Base-by-base conservation (phyloP, 2,888 invertebrate genomes). In the Merodon equestris region DNA sequence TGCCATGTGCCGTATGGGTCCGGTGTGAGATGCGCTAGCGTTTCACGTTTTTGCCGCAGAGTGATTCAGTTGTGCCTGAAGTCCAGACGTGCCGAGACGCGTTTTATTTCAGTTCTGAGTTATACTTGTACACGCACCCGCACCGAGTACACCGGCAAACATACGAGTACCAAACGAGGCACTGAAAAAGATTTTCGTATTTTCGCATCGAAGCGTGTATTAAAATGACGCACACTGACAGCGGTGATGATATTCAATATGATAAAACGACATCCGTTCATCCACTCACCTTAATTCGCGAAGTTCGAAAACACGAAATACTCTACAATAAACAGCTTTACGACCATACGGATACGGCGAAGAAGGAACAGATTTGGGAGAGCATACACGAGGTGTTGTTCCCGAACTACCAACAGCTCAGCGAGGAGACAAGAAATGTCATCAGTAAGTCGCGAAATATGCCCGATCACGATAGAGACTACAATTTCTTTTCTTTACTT, bases 291-390 rank as follows among this genome's bases (percentile, higher is more conserved):
- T 54, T 83, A 14, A 82, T 83, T 17, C 63, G 63, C n/a, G 77
- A 82, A 53, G 83, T 83, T 4, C 81, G 79, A 38, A 58, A 56
- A 44, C 10, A 82, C 38, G 82, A 81, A 13, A 45, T 67, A 14
- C 58, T 83, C 18, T 83, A 82, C 67, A 83, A 82, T 13, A 82
- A 81, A 34, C 54, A 60, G 1, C 48, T 81, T 9, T 51, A 60
- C 7, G 83, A 81, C 9, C 82, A 79, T 51, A 38, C 50, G 15
- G 82, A 82, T 34, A 75, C 50, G n/a, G 38, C 42, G 1, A 47
- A 67, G 10, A 83, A 83, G 58, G 82, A 83, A 10, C 27, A 47
- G 19, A 53, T 82, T 9, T 83, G 83, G 83, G 83, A 83, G 17
- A 42, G 45, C 0, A 82, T 83, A 17, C 73, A 79, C 12, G 19